Conservation (phyloP, 2,888 invertebrate genomes). For the Belgica antarctica region DNA sequence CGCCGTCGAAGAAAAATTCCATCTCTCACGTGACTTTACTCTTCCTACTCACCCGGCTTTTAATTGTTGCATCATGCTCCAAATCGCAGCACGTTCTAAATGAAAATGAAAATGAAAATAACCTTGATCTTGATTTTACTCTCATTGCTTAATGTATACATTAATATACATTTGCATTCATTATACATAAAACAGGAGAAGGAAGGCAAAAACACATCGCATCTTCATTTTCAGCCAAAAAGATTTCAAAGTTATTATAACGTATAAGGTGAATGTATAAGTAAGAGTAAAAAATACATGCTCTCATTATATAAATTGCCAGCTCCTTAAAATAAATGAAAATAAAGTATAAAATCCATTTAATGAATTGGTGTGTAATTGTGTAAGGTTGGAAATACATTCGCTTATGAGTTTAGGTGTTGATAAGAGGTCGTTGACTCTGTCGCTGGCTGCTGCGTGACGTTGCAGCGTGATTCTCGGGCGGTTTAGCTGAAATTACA, state of each 20-base stretch:
- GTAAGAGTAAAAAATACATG: slow-evolving; percentile 30
- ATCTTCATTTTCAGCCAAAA: slow-evolving; percentile 28
- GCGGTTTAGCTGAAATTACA: background rate
- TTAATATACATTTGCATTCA: slow-evolving; percentile 40
- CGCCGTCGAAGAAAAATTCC: background rate
- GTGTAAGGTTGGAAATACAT: slow-evolving; percentile 11
- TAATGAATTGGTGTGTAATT: slow-evolving; percentile 33
- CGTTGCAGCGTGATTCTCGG: background rate
- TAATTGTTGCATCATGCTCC: slow-evolving; percentile 9
- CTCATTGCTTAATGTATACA: slow-evolving; percentile 35
- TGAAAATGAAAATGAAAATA: slow-evolving; percentile 38
- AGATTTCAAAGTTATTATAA: slow-evolving; percentile 33
- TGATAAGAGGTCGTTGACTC: slow-evolving; percentile 9
- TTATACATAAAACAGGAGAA: slow-evolving; percentile 35
- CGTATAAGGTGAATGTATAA: slow-evolving; percentile 27
- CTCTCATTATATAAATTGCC: slow-evolving; percentile 33
- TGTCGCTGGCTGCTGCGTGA: too few relatives aligned
- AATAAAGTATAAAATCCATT: slow-evolving; percentile 34
- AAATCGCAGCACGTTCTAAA: slow-evolving; percentile 21
- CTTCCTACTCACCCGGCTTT: background rate
- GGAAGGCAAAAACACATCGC: slow-evolving; percentile 8
- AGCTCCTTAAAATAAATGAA: slow-evolving; percentile 33
- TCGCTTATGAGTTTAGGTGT: slow-evolving; percentile 30
- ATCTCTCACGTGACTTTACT: slow-evolving; percentile 13
- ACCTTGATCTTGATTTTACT: slow-evolving; percentile 34